These are phyloP conservation scores for Ips nitidus DNA, from an alignment of 1,140 invertebrate genomes.

Conservation along the genomic window DNA sequence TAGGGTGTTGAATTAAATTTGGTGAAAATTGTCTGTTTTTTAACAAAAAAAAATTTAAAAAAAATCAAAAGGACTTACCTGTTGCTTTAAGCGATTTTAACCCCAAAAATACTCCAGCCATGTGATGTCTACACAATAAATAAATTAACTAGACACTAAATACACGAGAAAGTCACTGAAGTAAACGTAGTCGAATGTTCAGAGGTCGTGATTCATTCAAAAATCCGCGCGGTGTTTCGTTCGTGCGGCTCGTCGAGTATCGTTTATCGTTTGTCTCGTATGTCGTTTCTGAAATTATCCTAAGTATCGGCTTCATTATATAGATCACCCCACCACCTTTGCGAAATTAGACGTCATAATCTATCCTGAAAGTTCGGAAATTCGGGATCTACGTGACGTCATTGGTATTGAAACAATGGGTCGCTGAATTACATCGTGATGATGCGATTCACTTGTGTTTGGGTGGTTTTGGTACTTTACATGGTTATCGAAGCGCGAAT, in stretches of 20 bases:
- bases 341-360: conserved; percentile 1
- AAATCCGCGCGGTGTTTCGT: conserved; percentile 26
- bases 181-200: conserved; percentile 24
- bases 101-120: conserved; percentile 19
- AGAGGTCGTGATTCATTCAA: conserved; percentile 23
- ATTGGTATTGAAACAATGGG: background rate
- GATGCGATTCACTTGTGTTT: too few relatives aligned
- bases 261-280: conserved; percentile 28
- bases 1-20: too few relatives aligned
- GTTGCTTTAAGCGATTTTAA: conserved; percentile 12
- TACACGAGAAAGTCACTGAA: conserved; percentile 4
- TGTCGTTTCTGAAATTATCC: conserved; percentile 32
- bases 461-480: too few relatives aligned
- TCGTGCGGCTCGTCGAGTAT: conserved; percentile 15
- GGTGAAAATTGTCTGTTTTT: too few relatives aligned
- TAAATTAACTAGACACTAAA: conserved; percentile 10
- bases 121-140: conserved; percentile 19
- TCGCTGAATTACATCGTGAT: too few relatives aligned
- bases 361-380: background rate
- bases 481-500: too few relatives aligned
- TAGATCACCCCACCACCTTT: conserved; percentile 12
- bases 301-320: conserved; percentile 23
- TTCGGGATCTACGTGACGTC: background rate
- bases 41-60: background rate
- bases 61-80: conserved; percentile 13